Percentiles rank a stretch among this genome's conserved stretches.
These are phyloP conservation scores for Sebastes taczanowskii DNA, from an alignment of 2,797 vertebrate genomes.

Conservation along the genomic window DNA sequence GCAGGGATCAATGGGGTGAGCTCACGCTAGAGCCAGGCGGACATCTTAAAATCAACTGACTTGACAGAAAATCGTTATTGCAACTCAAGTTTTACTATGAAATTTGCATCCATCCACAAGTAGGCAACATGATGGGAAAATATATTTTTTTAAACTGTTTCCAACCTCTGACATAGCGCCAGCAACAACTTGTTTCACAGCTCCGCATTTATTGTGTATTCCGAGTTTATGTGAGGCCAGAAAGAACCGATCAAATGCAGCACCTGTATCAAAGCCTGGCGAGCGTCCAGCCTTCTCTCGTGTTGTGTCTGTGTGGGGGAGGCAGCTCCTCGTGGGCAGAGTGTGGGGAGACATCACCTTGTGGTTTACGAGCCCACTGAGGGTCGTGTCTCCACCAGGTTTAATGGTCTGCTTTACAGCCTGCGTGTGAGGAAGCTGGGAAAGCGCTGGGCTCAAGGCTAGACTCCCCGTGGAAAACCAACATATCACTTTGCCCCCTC, in stretches of 20 bases:
- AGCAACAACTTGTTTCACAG: background rate
- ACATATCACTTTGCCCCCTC: background rate
- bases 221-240: background rate
- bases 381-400: conserved; percentile 64
- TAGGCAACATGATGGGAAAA: background rate
- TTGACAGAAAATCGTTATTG: conserved; percentile 55
- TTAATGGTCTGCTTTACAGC: conserved; percentile 71
- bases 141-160: background rate
- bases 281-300: conserved; percentile 8
- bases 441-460: conserved; percentile 47
- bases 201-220: background rate
- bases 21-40: conserved; percentile 44
- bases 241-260: background rate
- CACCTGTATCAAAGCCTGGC: conserved; percentile 16
- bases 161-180: background rate
- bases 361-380: conserved; percentile 65
- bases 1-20: conserved; percentile 52
- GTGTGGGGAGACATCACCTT: conserved; percentile 74
- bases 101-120: conserved; percentile 15
- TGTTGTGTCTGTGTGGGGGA: conserved; percentile 17
- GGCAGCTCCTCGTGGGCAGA: conserved; percentile 34
- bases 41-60: conserved; percentile 52
- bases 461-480: conserved; percentile 34
- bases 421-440: conserved; percentile 50
- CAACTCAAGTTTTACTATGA: conserved; percentile 20